These are phyloP conservation scores for Halyomorpha halys DNA, from an alignment of 1,140 invertebrate species.

Conservation along the genomic window DNA sequence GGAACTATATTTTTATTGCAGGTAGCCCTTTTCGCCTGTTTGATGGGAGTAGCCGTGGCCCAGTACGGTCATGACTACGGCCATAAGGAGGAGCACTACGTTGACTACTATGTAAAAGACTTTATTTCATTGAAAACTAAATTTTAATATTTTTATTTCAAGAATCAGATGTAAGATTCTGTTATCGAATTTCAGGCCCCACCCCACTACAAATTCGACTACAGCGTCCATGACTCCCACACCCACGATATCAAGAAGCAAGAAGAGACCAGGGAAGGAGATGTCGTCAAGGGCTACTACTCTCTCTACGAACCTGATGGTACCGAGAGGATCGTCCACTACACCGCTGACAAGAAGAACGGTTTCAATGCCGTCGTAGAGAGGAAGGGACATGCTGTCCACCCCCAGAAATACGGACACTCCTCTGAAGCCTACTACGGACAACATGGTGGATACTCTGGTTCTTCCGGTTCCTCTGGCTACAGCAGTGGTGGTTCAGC, in stretches of 20 bases:
- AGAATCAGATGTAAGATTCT: too few species aligned
- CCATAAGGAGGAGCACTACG: too few species aligned
- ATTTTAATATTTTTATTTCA: too few species aligned
- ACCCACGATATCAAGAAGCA: conserved; percentile 35
- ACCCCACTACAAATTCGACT: conserved; percentile 34
- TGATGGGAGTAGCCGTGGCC: not conserved
- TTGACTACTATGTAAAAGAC: too few species aligned
- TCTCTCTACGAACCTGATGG: conserved; percentile 42
- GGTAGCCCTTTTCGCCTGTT: not conserved
- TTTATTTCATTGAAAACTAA: too few species aligned
- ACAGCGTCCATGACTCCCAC: conserved; percentile 35
- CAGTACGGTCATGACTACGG: too few species aligned
- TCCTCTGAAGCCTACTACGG: too few species aligned
- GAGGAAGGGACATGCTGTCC: conserved; percentile 41
- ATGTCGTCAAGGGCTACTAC: conserved; percentile 35
- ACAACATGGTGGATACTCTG: too few species aligned
- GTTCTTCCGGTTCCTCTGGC: too few species aligned
- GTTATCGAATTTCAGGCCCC: conserved; percentile 8
- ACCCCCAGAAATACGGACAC: conserved; percentile 29
- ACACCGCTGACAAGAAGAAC: conserved; percentile 43
- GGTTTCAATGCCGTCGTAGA: conserved; percentile 48
- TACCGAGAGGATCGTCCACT: conserved; percentile 29
- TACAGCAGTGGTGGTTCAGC: too few species aligned
- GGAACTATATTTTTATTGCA: not conserved
- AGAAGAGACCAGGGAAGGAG: conserved; percentile 34